Evolutionary conservation across 2,797 vertebrate genomes (phyloP), one percentile per base, ranked within the genome.

Genomic region (Platyrinchus mystaceus): DNA sequence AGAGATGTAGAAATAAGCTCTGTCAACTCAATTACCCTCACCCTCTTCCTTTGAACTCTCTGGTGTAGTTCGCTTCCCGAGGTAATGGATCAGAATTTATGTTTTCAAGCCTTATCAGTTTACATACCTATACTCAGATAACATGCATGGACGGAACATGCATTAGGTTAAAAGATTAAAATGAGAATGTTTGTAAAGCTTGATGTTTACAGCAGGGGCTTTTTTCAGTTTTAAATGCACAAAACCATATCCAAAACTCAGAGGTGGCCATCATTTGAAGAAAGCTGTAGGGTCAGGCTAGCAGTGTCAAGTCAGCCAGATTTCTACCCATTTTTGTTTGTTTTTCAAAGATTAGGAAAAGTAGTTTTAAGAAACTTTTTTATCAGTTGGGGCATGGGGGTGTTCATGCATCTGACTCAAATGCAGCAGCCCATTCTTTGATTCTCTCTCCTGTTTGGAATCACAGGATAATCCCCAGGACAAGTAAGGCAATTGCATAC

Each of bases 41-140:
- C 52, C 73, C 50, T 91, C 73, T 87, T 75, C 62, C 79, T 96
- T 77, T 95, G 89, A 94, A 95, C 90, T 95, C 71, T 87, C 52
- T 77, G 59, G 7, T 68, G 37, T 60, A 74, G 73, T 81, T 69
- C 56, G 74, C 59, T 93, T 95, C 69, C 76, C 1, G 27, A 92
- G 73, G 74, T 96, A 95, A 87, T 95, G 82, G 68, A 89, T 89
- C 4, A 88, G 34, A 94, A 95, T 95, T 87, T 92, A 93, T 76
- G 75, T 95, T 93, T 92, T 83, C 79, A 82, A n/a, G 66, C 39
- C 43, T 75, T 92, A 78, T 92, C 82, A 84, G 55, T 91, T 71
- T 53, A 73, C 36, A 59, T 91, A 75, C 86, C 69, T 84, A 46
- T 80, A 53, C 30, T 66, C 52, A 82, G 90, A 94, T 85, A 94